Evolutionary conservation across 2,113 vertebrate genomes (phyloP).

Genomic region (Coptodon rendalli): DNA sequence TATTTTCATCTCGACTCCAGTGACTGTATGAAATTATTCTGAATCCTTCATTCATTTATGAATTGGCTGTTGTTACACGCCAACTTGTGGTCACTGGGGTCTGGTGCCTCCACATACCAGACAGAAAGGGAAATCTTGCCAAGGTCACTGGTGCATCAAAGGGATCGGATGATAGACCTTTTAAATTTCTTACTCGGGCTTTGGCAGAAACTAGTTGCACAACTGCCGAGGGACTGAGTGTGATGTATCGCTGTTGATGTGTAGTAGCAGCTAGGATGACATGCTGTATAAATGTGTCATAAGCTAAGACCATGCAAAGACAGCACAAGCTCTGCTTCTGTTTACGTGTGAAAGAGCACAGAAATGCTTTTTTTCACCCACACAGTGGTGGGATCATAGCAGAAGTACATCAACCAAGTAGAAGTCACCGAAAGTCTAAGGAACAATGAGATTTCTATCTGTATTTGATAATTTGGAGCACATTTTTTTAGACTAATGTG

Average conservation of each 20-base stretch:
- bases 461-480: background rate
- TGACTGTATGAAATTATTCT: background rate
- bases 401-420: background rate
- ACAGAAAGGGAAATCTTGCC: background rate
- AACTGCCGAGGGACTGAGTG: background rate
- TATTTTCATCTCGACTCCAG: background rate
- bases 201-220: background rate
- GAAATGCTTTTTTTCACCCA: background rate
- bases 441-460: background rate
- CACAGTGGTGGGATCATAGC: background rate
- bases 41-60: background rate
- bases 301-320: background rate
- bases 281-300: background rate
- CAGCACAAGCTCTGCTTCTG: background rate
- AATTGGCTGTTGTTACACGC: background rate
- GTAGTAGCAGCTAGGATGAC: background rate
- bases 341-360: background rate
- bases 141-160: background rate
- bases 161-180: background rate
- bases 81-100: background rate
- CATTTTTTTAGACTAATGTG: background rate
- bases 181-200: background rate
- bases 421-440: background rate
- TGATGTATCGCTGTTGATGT: background rate
- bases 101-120: background rate